phyloP scores from a whole-genome alignment of 2,888 invertebrate genomes.

The Drymonia ruficornis region DNA sequence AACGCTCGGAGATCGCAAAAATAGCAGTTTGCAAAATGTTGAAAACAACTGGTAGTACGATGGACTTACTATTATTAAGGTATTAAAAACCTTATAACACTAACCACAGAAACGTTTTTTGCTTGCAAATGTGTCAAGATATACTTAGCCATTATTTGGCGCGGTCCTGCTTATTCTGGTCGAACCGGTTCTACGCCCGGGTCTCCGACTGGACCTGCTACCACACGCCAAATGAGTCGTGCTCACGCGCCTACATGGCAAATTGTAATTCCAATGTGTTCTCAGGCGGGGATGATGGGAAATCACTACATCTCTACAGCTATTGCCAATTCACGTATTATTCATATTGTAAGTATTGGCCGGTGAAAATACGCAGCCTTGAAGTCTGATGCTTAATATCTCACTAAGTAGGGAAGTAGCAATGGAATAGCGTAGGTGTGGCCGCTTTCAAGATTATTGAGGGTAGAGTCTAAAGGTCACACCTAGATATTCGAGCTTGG shows the following conservation, averaged over 20 bases:
- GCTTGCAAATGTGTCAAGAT: constrained; percentile 37
- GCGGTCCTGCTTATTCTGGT: constrained; percentile 75
- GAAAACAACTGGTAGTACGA: constrained; percentile 48
- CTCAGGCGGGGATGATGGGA: constrained; percentile 27
- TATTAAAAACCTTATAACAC: constrained; percentile 50
- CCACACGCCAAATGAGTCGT: constrained; percentile 73
- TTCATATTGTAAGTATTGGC: too few species aligned
- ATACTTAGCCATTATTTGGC: constrained; percentile 66
- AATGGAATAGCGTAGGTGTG: constrained; percentile 50
- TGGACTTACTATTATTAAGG: constrained; percentile 22
- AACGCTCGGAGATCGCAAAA: constrained; percentile 57
- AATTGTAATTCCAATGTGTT: constrained; percentile 52
- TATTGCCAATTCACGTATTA: background rate
- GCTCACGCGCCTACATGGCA: constrained; percentile 66
- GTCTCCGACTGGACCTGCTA: constrained; percentile 78
- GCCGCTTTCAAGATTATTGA: constrained; percentile 52
- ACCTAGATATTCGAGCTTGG: constrained; percentile 57
- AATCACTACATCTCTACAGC: constrained; percentile 7
- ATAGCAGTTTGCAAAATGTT: constrained; percentile 56
- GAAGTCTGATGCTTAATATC: background rate
- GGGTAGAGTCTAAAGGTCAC: constrained; percentile 59
- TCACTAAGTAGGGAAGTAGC: constrained; percentile 11
- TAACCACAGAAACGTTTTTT: constrained; percentile 52
- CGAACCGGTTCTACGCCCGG: constrained; percentile 76
- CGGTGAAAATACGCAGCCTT: background rate